Conservation (phyloP, 1,140 invertebrate genomes). For the Drosophila sulfurigaster region DNA sequence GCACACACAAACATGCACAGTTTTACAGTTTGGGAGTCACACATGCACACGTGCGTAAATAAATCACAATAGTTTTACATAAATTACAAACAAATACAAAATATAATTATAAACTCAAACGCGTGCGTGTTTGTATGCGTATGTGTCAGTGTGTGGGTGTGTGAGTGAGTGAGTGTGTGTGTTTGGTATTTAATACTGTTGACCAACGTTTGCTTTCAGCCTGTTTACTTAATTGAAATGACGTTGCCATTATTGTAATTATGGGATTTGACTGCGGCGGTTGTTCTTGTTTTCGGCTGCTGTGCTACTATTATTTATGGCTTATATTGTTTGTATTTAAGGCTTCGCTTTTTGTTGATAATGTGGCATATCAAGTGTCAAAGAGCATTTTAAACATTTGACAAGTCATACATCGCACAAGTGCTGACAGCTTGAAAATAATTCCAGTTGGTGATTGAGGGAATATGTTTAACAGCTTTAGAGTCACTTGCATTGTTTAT, state of each 20-base stretch:
- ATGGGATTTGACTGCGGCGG: constrained; percentile 13
- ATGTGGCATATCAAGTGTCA: constrained; percentile 19
- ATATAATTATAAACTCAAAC: constrained; percentile 46
- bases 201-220: constrained; percentile 10
- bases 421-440: background rate
- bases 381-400: constrained; percentile 14
- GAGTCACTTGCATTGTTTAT: background rate
- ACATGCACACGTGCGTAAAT: constrained; percentile 20
- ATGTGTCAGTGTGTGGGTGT: background rate
- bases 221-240: constrained; percentile 24
- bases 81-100: constrained; percentile 44
- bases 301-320: constrained; percentile 22
- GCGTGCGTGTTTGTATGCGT: background rate
- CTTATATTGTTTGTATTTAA: constrained; percentile 22
- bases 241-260: constrained; percentile 28
- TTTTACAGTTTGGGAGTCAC: constrained; percentile 18
- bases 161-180: constrained; percentile 2
- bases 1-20: constrained; percentile 4
- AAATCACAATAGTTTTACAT: constrained; percentile 51
- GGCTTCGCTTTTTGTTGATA: constrained; percentile 9
- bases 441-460: background rate
- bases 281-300: background rate
- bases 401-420: constrained; percentile 6
- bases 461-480: background rate
- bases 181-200: constrained; percentile 18